A percentile compares a stretch with the other conserved stretches of the same genome.
Conservation (phyloP, 2,113 vertebrate genomes). For the Bubo bubo region DNA sequence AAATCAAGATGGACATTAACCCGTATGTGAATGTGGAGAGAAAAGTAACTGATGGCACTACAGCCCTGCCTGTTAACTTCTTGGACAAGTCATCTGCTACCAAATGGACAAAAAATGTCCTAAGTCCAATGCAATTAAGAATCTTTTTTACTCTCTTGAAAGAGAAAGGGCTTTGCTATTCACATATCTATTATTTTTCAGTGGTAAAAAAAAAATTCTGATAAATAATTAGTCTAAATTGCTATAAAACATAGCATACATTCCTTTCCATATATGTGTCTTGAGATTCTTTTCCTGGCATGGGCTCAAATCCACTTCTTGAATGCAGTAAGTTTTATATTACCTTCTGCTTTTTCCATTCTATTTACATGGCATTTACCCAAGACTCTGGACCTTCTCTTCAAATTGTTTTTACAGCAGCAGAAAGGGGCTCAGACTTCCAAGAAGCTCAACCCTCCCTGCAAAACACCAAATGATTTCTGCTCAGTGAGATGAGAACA, state of each 20-base stretch:
- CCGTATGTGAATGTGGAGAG: constrained; percentile 2
- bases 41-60: constrained; percentile 11
- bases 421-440: background rate
- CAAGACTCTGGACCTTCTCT: background rate
- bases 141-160: background rate
- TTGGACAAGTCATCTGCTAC: background rate
- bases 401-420: background rate
- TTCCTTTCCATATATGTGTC: background rate
- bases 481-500: constrained; percentile 36
- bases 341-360: background rate
- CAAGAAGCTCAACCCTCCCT: background rate
- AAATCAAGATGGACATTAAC: constrained; percentile 43
- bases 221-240: background rate
- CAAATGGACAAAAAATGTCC: background rate
- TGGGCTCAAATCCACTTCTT: background rate
- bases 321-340: background rate
- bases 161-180: background rate
- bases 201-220: background rate
- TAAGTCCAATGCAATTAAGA: background rate
- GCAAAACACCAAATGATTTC: background rate
- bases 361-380: background rate
- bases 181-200: background rate
- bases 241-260: background rate
- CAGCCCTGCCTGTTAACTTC: background rate
- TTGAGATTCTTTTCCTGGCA: background rate